Evolutionary conservation across 2,888 invertebrate genomes (phyloP).

Genomic region (Brachylomia viminalis): DNA sequence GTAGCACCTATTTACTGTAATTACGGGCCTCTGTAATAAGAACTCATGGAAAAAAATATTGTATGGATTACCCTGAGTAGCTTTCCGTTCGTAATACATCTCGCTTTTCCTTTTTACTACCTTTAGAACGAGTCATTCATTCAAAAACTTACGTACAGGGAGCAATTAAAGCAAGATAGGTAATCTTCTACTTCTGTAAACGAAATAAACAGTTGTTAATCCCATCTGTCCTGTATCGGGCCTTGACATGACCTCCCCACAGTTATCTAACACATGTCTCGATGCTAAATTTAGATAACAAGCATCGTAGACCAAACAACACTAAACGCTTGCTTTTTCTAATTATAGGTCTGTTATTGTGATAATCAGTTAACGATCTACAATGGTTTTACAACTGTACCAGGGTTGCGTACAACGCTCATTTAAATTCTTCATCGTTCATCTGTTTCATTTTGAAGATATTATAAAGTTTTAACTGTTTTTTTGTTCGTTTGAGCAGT

Average conservation of each 20-base stretch:
- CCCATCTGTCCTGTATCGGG: slow-evolving; percentile 65
- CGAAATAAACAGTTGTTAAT: slow-evolving; percentile 57
- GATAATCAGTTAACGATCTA: slow-evolving; percentile 68
- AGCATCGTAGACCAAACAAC: slow-evolving; percentile 66
- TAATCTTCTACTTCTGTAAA: slow-evolving; percentile 18
- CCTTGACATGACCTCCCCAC: slow-evolving; percentile 68
- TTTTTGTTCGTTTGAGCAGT: slow-evolving; percentile 41
- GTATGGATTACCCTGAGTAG: not conserved
- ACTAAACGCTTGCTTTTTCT: slow-evolving; percentile 67
- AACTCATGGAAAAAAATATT: slow-evolving; percentile 30
- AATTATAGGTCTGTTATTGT: slow-evolving; percentile 72
- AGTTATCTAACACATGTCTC: slow-evolving; percentile 69
- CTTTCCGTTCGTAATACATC: slow-evolving; percentile 1
- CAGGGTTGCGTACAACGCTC: slow-evolving; percentile 47
- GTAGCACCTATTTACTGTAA: slow-evolving; percentile 38
- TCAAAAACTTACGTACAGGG: not conserved
- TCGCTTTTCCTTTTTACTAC: not conserved
- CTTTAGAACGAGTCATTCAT: not conserved
- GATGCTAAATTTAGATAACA: slow-evolving; percentile 69
- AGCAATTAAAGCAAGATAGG: not conserved
- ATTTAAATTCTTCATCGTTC: slow-evolving; percentile 38
- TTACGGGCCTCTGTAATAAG: slow-evolving; percentile 29
- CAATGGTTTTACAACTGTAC: slow-evolving; percentile 62
- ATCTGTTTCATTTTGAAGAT: slow-evolving; percentile 51
- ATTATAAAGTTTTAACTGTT: slow-evolving; percentile 34